These are phyloP conservation scores for Menidia menidia DNA, from an alignment of 2,797 vertebrate genomes.

Conservation along the genomic window DNA sequence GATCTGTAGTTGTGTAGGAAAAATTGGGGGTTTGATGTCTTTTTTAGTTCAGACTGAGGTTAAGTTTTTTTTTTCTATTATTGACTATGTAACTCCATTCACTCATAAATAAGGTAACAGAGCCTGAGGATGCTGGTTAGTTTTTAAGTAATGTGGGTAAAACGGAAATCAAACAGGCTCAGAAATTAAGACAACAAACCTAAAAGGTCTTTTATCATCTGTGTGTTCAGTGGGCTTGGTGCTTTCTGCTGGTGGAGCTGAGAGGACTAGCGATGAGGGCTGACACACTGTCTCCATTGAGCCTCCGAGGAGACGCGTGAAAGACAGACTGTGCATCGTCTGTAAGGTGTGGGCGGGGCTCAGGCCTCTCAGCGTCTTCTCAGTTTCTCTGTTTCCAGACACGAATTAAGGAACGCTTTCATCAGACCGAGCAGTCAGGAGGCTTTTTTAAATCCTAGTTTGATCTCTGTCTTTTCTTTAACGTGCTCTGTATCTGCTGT, in stretches of 20 bases:
- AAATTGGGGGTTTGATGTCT: background rate
- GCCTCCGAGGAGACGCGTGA: conserved; percentile 34
- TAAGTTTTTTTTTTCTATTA: conserved; percentile 45
- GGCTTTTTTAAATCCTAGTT: conserved; percentile 13
- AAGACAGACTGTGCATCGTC: conserved; percentile 39
- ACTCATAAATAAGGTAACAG: conserved; percentile 44
- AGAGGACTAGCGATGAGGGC: conserved; percentile 78
- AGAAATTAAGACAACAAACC: conserved; percentile 9
- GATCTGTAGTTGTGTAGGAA: too few relatives aligned
- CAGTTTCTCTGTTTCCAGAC: conserved; percentile 13
- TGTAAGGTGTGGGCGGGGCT: conserved; percentile 56
- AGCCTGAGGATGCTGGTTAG: conserved; percentile 28
- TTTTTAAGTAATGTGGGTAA: conserved; percentile 9
- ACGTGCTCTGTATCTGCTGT: background rate
- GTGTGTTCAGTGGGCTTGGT: conserved; percentile 47
- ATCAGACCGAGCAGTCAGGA: conserved; percentile 47
- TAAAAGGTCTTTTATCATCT: conserved; percentile 40
- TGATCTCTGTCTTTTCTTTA: conserved; percentile 3
- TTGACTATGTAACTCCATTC: conserved; percentile 38
- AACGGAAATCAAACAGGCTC: background rate
- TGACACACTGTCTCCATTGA: conserved; percentile 75
- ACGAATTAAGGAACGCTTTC: conserved; percentile 27
- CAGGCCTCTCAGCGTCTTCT: conserved; percentile 35
- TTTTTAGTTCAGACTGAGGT: conserved; percentile 5
- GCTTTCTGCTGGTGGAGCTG: conserved; percentile 61